Percentiles rank a stretch among this genome's conserved stretches.
Evolutionary conservation across 1,140 invertebrate genomes (phyloP).

Genomic region (Ips typographus): DNA sequence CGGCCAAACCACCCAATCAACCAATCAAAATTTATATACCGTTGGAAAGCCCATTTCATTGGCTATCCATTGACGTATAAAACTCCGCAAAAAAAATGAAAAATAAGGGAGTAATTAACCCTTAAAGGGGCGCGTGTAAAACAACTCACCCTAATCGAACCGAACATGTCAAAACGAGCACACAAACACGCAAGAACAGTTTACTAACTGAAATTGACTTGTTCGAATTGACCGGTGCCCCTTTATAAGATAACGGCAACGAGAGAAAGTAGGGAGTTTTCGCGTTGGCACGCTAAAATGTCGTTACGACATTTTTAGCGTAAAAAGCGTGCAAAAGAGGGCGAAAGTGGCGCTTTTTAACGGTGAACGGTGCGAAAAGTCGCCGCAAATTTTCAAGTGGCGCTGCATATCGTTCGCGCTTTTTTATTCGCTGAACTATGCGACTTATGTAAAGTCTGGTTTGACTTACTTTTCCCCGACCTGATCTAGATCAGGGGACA

Average conservation of each 20-base stretch:
- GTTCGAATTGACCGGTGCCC: constrained; percentile 13
- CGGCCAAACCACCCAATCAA: too few species aligned
- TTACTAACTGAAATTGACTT: constrained; percentile 10
- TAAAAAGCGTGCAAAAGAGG: not conserved
- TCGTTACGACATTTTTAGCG: not conserved
- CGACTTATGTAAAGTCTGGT: constrained; percentile 19
- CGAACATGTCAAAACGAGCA: not conserved
- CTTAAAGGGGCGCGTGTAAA: constrained; percentile 1
- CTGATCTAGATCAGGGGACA: constrained; percentile 6
- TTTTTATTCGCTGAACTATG: constrained; percentile 13
- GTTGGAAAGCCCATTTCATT: too few species aligned
- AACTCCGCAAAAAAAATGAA: not conserved
- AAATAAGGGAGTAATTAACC: constrained; percentile 12
- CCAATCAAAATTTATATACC: too few species aligned
- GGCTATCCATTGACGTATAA: too few species aligned
- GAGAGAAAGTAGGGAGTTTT: constrained; percentile 37
- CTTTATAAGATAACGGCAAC: constrained; percentile 31
- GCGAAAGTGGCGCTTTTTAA: not conserved
- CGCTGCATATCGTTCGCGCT: constrained; percentile 11
- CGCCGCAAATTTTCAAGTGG: not conserved
- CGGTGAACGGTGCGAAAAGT: constrained; percentile 1
- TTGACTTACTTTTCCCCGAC: constrained; percentile 7
- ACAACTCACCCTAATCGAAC: too few species aligned
- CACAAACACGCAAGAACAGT: constrained; percentile 18
- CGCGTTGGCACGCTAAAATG: constrained; percentile 4